These are phyloP conservation scores for Antechinus stuartii DNA, from an alignment of 2,113 vertebrate genomes.

Conservation along the genomic window DNA sequence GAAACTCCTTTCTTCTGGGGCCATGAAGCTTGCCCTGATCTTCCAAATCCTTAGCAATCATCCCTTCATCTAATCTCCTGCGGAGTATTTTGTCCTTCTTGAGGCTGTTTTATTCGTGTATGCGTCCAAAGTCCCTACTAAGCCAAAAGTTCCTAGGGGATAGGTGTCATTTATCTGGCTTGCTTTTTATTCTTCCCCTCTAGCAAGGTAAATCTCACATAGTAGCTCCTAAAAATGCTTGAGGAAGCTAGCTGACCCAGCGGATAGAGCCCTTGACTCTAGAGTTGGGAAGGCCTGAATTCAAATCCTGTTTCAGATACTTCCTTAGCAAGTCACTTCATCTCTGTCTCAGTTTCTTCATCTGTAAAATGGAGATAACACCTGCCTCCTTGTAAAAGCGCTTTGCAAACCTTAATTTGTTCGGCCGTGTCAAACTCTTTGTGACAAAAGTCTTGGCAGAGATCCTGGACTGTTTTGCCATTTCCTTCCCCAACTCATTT, in stretches of 20 bases:
- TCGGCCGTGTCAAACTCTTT: background rate
- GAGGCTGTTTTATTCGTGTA: too few species aligned
- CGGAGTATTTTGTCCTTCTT: background rate
- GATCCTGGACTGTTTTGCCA: background rate
- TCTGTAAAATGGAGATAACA: background rate
- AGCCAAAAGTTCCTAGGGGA: background rate
- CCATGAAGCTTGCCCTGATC: background rate
- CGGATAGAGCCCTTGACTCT: background rate
- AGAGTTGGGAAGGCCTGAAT: background rate
- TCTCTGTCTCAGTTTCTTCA: background rate
- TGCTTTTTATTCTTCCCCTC: too few species aligned
- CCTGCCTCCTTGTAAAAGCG: background rate
- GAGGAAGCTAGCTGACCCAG: background rate
- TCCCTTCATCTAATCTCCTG: background rate
- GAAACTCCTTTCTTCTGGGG: background rate
- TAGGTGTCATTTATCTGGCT: background rate
- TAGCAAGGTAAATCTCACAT: background rate
- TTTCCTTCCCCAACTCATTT: background rate
- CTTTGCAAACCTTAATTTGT: background rate
- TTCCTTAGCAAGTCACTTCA: background rate
- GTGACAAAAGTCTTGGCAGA: background rate
- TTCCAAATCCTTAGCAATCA: background rate
- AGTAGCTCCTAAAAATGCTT: background rate
- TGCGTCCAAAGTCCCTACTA: background rate
- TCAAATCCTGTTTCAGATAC: background rate